A percentile compares a stretch with the other conserved stretches of the same genome.
Evolutionary conservation across 2,888 invertebrate species (phyloP).

Genomic region (Siphonodentalium dalli): DNA sequence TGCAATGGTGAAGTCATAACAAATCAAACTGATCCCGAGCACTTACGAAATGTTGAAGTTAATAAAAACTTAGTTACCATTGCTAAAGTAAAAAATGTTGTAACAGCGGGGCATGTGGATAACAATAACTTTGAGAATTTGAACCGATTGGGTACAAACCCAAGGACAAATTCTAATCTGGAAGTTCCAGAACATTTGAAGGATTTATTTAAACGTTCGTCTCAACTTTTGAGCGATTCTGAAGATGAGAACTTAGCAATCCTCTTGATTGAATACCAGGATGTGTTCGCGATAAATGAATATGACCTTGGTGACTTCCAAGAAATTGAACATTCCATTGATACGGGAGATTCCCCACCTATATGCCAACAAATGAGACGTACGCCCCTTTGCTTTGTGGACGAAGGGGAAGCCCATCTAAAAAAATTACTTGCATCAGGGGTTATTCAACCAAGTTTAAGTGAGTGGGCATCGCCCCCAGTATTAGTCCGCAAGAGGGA

Average conservation of each 20-base stretch:
- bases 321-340: background rate
- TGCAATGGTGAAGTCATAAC: too few relatives aligned
- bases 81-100: too few relatives aligned
- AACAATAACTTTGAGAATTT: too few relatives aligned
- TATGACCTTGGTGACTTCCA: background rate
- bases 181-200: background rate
- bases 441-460: too few relatives aligned
- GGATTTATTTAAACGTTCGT: background rate
- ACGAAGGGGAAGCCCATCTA: too few relatives aligned
- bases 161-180: too few relatives aligned
- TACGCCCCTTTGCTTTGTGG: background rate
- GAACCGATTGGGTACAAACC: too few relatives aligned
- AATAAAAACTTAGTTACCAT: too few relatives aligned
- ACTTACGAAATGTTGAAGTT: too few relatives aligned
- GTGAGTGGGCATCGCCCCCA: background rate
- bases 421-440: too few relatives aligned
- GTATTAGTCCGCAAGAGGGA: background rate
- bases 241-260: background rate
- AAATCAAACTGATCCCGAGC: too few relatives aligned
- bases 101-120: too few relatives aligned
- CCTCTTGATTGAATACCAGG: background rate
- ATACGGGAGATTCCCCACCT: background rate
- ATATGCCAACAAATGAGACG: background rate
- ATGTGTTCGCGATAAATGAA: background rate
- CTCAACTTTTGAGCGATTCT: background rate